A percentile compares a stretch with the other conserved stretches of the same genome.
Conservation (phyloP, 2,888 invertebrate species). For the Cataglyphis livida region DNA sequence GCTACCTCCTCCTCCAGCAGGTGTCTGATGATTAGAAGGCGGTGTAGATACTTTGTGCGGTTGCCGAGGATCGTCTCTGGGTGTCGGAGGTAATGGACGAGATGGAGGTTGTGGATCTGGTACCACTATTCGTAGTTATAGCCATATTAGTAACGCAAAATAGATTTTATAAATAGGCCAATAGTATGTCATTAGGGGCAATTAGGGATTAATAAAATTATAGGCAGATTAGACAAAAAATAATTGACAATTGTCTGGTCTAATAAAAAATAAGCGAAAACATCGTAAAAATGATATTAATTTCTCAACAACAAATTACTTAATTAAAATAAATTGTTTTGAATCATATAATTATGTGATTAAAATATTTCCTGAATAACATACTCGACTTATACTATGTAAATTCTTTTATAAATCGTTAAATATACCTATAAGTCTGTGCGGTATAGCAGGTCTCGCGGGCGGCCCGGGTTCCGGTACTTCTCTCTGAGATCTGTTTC, state of each 20-base stretch:
- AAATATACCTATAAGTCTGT: conserved; percentile 91
- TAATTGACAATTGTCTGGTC: not conserved
- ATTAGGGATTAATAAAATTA: not conserved
- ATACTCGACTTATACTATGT: not conserved
- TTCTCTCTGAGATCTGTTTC: conserved; percentile 83
- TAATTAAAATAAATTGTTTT: not conserved
- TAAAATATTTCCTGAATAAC: conserved; percentile 5
- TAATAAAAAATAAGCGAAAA: not conserved
- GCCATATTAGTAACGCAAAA: not conserved
- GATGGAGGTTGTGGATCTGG: conserved; percentile 94
- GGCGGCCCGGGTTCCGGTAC: conserved; percentile 94
- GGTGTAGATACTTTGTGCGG: conserved; percentile 84
- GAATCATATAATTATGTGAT: not conserved
- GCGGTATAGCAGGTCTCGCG: conserved; percentile 95
- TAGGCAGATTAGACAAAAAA: not conserved
- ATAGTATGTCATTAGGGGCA: not conserved
- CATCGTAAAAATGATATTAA: not conserved
- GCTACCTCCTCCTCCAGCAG: conserved; percentile 84
- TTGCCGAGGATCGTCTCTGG: conserved; percentile 88
- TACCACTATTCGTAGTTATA: conserved; percentile 87
- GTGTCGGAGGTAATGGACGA: conserved; percentile 94
- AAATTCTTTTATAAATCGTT: not conserved
- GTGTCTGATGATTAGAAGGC: conserved; percentile 83
- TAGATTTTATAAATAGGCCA: not conserved
- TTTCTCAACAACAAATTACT: not conserved